Evolutionary conservation across 2,113 vertebrate species (phyloP).

Genomic region (Gasterosteus aculeatus): DNA sequence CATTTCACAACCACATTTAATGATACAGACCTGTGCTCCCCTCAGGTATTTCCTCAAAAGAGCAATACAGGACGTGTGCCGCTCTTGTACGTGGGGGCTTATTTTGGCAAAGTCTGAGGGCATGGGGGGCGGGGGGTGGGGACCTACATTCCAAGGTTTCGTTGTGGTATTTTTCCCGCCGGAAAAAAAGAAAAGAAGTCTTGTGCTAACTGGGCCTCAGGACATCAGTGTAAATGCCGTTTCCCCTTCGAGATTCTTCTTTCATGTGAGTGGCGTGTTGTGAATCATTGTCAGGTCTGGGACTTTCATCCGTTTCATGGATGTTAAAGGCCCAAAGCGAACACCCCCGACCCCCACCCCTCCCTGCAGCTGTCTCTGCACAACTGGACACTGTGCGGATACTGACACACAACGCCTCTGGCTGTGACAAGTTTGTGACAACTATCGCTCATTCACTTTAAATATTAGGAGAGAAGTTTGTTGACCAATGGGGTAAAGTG

Average conservation of each 20-base stretch:
- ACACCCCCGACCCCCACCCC: constrained; percentile 18
- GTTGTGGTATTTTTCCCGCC: constrained; percentile 71
- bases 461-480: background rate
- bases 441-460: constrained; percentile 4
- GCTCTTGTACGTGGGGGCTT: constrained; percentile 75
- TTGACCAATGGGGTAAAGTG: background rate
- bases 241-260: constrained; percentile 51
- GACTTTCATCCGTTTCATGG: constrained; percentile 59
- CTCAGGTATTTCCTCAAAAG: constrained; percentile 81
- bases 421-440: constrained; percentile 5
- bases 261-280: constrained; percentile 63
- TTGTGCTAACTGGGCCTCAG: constrained; percentile 61
- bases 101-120: constrained; percentile 76
- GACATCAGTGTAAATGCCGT: constrained; percentile 60
- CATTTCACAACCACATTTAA: constrained; percentile 67
- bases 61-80: constrained; percentile 76
- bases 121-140: constrained; percentile 37
- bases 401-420: constrained; percentile 6
- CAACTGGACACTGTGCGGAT: constrained; percentile 43
- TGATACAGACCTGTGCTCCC: constrained; percentile 73
- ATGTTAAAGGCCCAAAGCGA: constrained; percentile 38
- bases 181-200: constrained; percentile 67
- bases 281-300: constrained; percentile 65
- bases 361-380: constrained; percentile 53
- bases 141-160: constrained; percentile 78